Conservation (phyloP, 2,888 invertebrate species). For the Standfussiana lucernea region DNA sequence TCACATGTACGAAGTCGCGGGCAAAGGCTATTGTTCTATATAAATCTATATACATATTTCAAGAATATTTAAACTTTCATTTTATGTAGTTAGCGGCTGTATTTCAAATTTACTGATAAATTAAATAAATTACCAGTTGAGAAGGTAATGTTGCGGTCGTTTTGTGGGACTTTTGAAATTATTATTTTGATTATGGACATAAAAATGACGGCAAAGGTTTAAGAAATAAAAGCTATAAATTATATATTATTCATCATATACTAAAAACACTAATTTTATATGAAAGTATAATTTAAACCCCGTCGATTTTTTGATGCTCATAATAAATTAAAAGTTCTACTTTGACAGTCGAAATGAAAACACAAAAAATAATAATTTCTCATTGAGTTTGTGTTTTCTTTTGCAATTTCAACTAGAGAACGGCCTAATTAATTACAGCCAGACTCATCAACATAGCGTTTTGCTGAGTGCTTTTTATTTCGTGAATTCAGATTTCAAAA, state of each 20-base stretch:
- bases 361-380: conserved; percentile 9
- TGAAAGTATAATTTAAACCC: background rate
- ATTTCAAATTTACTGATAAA: conserved; percentile 54
- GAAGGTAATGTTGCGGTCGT: conserved; percentile 14
- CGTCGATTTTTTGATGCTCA: background rate
- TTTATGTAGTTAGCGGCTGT: conserved; percentile 51
- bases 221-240: conserved; percentile 3
- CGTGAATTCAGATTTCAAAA: conserved; percentile 1
- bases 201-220: background rate
- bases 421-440: conserved; percentile 42
- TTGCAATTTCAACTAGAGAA: conserved; percentile 26
- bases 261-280: background rate
- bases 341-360: conserved; percentile 21
- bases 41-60: conserved; percentile 64
- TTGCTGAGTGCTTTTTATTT: conserved; percentile 34
- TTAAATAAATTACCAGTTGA: conserved; percentile 52
- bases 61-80: conserved; percentile 60
- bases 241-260: background rate
- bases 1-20: too few relatives aligned
- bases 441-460: conserved; percentile 46
- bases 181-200: conserved; percentile 15
- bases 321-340: conserved; percentile 5
- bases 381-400: conserved; percentile 26
- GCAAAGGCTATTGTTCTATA: too few relatives aligned
- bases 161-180: conserved; percentile 23